Evolutionary conservation across 1,140 invertebrate species (phyloP).

Genomic region (Drosophila ambigua): DNA sequence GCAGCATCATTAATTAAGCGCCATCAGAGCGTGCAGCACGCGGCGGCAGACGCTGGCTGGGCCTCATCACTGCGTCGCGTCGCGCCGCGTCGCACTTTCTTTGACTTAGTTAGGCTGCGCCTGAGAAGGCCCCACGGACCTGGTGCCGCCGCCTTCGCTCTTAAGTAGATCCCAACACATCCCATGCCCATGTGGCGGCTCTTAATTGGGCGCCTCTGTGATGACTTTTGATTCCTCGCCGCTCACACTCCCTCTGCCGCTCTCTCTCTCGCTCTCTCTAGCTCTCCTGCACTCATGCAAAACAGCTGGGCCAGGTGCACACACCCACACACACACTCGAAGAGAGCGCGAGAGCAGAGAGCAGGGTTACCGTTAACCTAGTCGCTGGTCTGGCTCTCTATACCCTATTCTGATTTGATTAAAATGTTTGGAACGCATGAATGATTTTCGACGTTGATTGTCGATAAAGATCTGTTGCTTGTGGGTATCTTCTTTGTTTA

Average conservation of each 20-base stretch:
- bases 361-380: constrained; percentile 29
- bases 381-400: background rate
- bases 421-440: too few species aligned
- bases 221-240: constrained; percentile 2
- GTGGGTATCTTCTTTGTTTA: too few species aligned
- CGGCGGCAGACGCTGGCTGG: constrained; percentile 22
- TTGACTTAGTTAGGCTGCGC: constrained; percentile 65
- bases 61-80: constrained; percentile 3
- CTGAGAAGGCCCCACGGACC: background rate
- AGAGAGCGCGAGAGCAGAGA: too few species aligned
- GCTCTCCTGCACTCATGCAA: constrained; percentile 5
- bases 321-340: too few species aligned
- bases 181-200: background rate
- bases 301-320: background rate
- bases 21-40: constrained; percentile 74
- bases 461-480: too few species aligned
- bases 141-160: too few species aligned
- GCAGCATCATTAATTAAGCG: constrained; percentile 75
- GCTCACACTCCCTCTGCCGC: background rate
- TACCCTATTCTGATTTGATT: background rate
- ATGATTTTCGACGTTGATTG: too few species aligned
- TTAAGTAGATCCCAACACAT: background rate
- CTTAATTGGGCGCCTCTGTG: constrained; percentile 22
- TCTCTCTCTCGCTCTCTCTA: background rate
- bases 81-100: constrained; percentile 58